Base-by-base conservation (phyloP, 2,888 invertebrate species). In the Cephus sareptanus region DNA sequence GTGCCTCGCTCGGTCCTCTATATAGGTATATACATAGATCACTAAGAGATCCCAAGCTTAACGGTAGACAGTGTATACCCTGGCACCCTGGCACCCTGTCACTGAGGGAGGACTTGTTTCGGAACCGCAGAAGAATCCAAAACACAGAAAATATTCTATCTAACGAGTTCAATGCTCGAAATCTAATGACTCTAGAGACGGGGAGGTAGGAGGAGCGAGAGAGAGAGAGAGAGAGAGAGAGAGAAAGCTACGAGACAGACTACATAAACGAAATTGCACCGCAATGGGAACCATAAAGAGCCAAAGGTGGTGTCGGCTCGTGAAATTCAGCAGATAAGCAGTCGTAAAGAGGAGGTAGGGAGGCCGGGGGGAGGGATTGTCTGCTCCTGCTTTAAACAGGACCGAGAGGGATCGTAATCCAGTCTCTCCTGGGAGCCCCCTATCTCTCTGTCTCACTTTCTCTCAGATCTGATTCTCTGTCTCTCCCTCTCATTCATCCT, bases 371-470 rank as follows among this genome's bases (percentile, higher is more conserved):
- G 4, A 35, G 35, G 30, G 9, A 15, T n/a, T 9, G 71, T 31
- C 15, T 74, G 74, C 31, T 74, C 74, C 74, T 74, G 35, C 31
- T 74, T 74, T 74, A 74, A 74, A 74, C 35, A 74, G 37, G 74
- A 9, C 56, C 23, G 23, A 34, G 74, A 33, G 13, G 74, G 30
- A n/a, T 35, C 74, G 37, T 74, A 74, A 74, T 35, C 34, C 35
- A 30, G 74, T 30, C 31, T 33, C 35, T 34, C 74, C 23, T 30
- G 34, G 74, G 35, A 34, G n/a, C 74, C 31, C 71, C 71, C 40
- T 15, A 15, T 15, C 40, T 23, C 40, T 40, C 15, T 40, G 4
- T 40, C 40, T 13, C 37, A 3, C 13, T 37, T 56, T 56, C 56
- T 9, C 56, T 56, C 56, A 56, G 56, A 23, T 56, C 56, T 23